Conservation (phyloP, 2,888 invertebrate species). For the Vannuccia rotundouncinata region DNA sequence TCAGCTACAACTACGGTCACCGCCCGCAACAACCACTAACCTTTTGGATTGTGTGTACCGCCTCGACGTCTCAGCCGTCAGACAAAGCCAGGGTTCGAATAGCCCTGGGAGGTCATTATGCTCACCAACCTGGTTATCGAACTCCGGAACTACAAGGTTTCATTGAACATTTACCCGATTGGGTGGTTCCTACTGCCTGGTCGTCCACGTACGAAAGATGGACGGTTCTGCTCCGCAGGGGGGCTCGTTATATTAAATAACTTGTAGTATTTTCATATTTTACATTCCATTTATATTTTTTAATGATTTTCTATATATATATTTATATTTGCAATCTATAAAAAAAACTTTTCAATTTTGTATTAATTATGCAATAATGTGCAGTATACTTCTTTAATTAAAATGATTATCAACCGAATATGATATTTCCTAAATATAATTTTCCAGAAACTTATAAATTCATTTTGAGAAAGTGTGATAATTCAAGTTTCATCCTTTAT, state of each 20-base stretch:
- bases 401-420: too few relatives aligned
- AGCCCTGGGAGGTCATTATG: constrained; percentile 47
- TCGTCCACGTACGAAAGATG: constrained; percentile 44
- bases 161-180: constrained; percentile 43
- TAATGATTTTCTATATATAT: too few relatives aligned
- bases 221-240: background rate
- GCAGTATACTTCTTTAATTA: too few relatives aligned
- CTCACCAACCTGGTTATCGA: constrained; percentile 44
- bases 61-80: background rate
- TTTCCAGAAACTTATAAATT: too few relatives aligned
- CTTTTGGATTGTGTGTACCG: constrained; percentile 8
- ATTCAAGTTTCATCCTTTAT: too few relatives aligned
- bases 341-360: too few relatives aligned
- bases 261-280: too few relatives aligned
- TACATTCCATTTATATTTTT: too few relatives aligned
- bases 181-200: constrained; percentile 45
- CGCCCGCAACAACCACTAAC: background rate
- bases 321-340: too few relatives aligned
- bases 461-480: too few relatives aligned
- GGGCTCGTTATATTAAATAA: background rate
- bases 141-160: constrained; percentile 43
- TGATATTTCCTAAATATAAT: too few relatives aligned
- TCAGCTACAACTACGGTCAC: constrained; percentile 25
- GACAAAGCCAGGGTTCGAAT: constrained; percentile 39
- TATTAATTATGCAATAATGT: too few relatives aligned